phyloP scores from a whole-genome alignment of 2,888 invertebrate genomes.

The Trilocha varians region DNA sequence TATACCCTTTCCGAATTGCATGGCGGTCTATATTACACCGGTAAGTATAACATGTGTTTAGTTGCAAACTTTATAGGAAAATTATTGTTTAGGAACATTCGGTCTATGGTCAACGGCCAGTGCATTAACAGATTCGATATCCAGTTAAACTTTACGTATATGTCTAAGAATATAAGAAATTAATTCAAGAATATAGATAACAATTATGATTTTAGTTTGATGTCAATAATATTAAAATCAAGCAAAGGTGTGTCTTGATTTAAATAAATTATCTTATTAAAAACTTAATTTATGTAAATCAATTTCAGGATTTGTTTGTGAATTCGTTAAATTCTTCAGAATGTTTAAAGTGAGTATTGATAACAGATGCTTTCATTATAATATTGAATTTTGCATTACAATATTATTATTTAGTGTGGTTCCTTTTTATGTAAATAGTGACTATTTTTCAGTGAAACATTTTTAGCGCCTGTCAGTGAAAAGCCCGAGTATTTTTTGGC shows the following conservation, averaged over 20 bases:
- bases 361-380: not conserved
- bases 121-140: too few species aligned
- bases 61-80: too few species aligned
- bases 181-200: too few species aligned
- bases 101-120: too few species aligned
- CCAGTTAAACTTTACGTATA: not conserved
- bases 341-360: slow-evolving; percentile 11
- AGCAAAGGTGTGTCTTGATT: too few species aligned
- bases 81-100: too few species aligned
- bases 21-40: slow-evolving; percentile 38
- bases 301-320: slow-evolving; percentile 23
- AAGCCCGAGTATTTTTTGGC: slow-evolving; percentile 47
- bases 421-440: not conserved
- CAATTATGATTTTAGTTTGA: too few species aligned
- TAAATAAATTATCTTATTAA: not conserved
- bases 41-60: too few species aligned
- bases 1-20: slow-evolving; percentile 71
- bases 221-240: too few species aligned
- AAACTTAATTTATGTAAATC: not conserved
- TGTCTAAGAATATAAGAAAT: too few species aligned
- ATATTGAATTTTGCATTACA: not conserved
- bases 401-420: not conserved
- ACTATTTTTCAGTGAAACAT: slow-evolving; percentile 37
- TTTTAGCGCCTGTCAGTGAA: slow-evolving; percentile 39
- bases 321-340: slow-evolving; percentile 20